A percentile compares a stretch with the other conserved stretches of the same genome.
Conservation (phyloP, 2,113 vertebrate species). For the Lycocorax pyrrhopterus region DNA sequence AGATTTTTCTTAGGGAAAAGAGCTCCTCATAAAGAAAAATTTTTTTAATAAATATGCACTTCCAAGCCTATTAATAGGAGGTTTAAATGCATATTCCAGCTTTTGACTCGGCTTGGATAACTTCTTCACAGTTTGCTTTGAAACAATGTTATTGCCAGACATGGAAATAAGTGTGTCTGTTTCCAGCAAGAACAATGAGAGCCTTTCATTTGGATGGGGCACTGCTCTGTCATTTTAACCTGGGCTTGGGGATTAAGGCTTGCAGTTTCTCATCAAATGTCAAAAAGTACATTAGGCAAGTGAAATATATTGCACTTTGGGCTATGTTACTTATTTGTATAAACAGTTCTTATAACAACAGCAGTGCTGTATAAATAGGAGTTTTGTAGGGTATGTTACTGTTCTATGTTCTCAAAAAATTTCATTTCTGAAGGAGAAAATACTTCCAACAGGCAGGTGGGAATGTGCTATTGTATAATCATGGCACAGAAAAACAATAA, state of each 20-base stretch:
- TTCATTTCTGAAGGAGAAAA: slow-evolving; percentile 10
- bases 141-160: slow-evolving; percentile 38
- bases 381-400: neutral
- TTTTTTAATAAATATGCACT: neutral
- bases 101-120: slow-evolving; percentile 22
- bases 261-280: slow-evolving; percentile 32
- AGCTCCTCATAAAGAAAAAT: neutral
- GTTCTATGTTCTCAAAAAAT: neutral
- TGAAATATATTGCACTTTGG: slow-evolving; percentile 20
- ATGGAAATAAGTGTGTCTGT: neutral
- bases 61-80: neutral
- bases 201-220: slow-evolving; percentile 26
- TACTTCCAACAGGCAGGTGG: neutral
- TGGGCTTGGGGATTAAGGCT: neutral
- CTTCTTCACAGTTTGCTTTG: slow-evolving; percentile 46
- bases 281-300: slow-evolving; percentile 36
- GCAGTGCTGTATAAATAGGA: neutral
- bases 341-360: neutral
- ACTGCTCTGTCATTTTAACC: slow-evolving; percentile 13
- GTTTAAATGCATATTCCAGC: slow-evolving; percentile 5
- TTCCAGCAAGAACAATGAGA: slow-evolving; percentile 44
- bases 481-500: neutral
- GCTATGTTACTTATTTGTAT: slow-evolving; percentile 28
- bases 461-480: neutral
- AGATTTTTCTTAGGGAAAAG: neutral